These are phyloP conservation scores for Protophormia terraenovae DNA, from an alignment of 2,888 invertebrate species.

Conservation along the genomic window DNA sequence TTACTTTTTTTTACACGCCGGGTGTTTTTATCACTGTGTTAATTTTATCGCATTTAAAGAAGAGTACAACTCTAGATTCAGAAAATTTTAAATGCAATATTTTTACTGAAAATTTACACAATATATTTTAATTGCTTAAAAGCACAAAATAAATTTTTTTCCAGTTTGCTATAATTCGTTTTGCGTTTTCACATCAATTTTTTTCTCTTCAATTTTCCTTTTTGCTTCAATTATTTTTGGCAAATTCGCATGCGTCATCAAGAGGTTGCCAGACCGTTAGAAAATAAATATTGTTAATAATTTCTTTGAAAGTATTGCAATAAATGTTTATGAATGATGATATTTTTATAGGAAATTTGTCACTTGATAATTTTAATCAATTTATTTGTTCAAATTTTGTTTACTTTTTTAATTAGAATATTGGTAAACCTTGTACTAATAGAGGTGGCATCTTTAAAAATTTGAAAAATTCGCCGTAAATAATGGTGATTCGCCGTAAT, in stretches of 20 bases:
- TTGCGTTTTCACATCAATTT: constrained; percentile 69
- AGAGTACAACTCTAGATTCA: constrained; percentile 12
- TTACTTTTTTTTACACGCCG: constrained; percentile 40
- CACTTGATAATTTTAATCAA: neutral
- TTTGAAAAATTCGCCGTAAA: neutral
- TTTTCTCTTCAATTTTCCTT: constrained; percentile 69
- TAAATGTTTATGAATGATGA: neutral
- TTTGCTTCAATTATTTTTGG: constrained; percentile 54
- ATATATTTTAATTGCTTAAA: constrained; percentile 44
- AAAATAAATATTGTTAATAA: neutral
- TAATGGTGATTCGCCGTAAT: neutral
- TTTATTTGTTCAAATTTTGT: neutral
- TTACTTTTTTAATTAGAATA: neutral
- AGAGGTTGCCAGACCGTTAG: constrained; percentile 15
- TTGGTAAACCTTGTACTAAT: neutral
- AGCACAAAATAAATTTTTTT: constrained; percentile 53
- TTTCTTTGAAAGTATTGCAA: neutral
- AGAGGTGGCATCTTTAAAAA: constrained; percentile 7
- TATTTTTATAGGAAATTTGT: neutral
- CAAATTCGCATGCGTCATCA: constrained; percentile 61
- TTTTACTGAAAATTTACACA: constrained; percentile 33
- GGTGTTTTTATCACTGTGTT: constrained; percentile 30
- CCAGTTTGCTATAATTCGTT: constrained; percentile 64
- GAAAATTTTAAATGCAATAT: constrained; percentile 30
- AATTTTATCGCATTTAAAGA: neutral